A percentile compares a stretch with the other conserved stretches of the same genome.
phyloP scores from a whole-genome alignment of 2,797 vertebrate species.

The Sphaeramia orbicularis region DNA sequence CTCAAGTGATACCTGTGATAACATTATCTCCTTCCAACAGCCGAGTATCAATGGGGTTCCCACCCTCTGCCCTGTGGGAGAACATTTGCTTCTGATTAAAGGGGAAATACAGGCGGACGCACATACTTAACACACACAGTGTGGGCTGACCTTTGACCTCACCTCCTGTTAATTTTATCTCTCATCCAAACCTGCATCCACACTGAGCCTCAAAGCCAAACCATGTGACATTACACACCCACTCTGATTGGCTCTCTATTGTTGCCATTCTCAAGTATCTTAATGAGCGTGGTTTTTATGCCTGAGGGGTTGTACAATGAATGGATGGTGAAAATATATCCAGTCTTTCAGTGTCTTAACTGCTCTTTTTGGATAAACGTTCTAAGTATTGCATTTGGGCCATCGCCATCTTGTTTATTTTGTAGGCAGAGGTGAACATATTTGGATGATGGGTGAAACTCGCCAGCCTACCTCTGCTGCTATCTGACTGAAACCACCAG shows the following conservation, averaged over 20 bases:
- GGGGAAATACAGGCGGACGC: slow-evolving; percentile 1
- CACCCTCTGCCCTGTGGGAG: neutral
- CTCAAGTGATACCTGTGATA: neutral
- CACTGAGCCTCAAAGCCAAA: neutral
- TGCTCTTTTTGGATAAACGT: no score
- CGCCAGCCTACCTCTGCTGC: no score
- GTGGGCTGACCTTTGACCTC: slow-evolving; percentile 8
- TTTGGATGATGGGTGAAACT: no score
- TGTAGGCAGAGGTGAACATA: no score
- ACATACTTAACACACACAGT: neutral
- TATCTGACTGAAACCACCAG: no score
- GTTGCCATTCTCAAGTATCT: neutral
- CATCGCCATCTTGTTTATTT: no score
- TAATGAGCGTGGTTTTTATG: no score
- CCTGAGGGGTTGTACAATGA: no score
- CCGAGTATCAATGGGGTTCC: no score
- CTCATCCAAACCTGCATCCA: slow-evolving; percentile 14
- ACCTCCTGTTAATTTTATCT: slow-evolving; percentile 9
- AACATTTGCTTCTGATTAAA: slow-evolving; percentile 6
- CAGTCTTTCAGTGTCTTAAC: no score
- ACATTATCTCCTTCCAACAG: neutral
- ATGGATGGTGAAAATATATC: no score
- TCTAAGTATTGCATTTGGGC: no score
- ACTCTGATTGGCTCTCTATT: neutral
- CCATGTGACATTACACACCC: slow-evolving; percentile 5